Evolutionary conservation across 1,140 invertebrate genomes (phyloP), one percentile per base, ranked within the genome.

Genomic region (Drosophila pandora): DNA sequence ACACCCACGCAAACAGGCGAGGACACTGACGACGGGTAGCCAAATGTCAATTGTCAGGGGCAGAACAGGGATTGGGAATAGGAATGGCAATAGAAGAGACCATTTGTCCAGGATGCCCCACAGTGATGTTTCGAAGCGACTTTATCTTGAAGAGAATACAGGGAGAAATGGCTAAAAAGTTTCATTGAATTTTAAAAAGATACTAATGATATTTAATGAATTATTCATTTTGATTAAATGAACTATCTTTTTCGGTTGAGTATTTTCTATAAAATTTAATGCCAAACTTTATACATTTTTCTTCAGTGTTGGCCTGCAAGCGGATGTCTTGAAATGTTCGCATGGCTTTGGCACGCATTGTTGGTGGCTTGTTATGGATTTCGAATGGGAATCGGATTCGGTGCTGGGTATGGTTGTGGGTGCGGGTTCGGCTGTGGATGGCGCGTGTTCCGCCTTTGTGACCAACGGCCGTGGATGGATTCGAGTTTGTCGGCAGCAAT

Each of bases 401-500:
- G 21, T 63, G 30, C 30, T 43, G 41, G 34, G 34, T 10, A 25
- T 21, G n/a, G n/a, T 7, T 43, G 13, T 17, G 41, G n/a, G 41
- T 12, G 34, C 34, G 30, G 60, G 23, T 52, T 30, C 63, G 63
- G 25, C 22, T 60, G 63, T 22, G 34, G 71, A 61, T 45, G 54
- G 72, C 71, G 72, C 61, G 62, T 76, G 72, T 58, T 56, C 41
- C 41, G n/a, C 41, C 22, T 52, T 12, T 55, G 54, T 75, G 59
- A 48, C 30, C 63, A 22, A 55, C 41, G 25, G 48, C 23, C 37
- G 10, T 23, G 3, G 43, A 47, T 69, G 57, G 45, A 72, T 70
- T 69, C 79, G 70, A 68, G 84, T 75, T 87, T 87, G 81, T 87
- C 81, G 73, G 82, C 77, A 78, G 77, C 81, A 85, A 85, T 85